These are phyloP conservation scores for Myotis lucifugus DNA, from an alignment of 2,113 vertebrate genomes.

Conservation along the genomic window DNA sequence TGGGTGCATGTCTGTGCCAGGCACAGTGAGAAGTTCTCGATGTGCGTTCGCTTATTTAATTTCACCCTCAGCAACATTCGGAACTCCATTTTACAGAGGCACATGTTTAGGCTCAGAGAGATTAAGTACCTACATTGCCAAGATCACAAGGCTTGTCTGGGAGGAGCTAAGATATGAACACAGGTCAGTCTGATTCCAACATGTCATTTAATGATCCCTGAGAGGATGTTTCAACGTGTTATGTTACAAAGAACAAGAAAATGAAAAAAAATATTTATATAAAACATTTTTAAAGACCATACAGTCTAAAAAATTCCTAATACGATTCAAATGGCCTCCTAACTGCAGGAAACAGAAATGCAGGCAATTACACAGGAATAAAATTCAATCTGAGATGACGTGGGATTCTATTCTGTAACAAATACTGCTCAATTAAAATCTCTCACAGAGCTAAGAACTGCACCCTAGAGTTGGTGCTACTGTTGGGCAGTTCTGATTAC, in stretches of 20 bases:
- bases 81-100: neutral
- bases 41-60: neutral
- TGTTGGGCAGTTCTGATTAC: neutral
- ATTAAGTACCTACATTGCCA: neutral
- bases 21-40: neutral
- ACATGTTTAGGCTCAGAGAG: neutral
- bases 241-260: neutral
- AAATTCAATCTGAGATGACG: neutral
- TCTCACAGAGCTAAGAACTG: neutral
- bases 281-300: neutral
- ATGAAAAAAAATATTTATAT: neutral
- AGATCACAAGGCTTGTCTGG: neutral
- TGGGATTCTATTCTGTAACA: neutral
- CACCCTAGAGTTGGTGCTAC: neutral
- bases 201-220: neutral
- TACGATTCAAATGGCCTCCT: neutral
- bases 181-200: neutral
- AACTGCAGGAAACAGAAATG: constrained; percentile 35
- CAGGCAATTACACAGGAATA: neutral
- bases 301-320: neutral
- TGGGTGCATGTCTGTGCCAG: neutral
- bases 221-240: neutral
- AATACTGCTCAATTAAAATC: neutral
- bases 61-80: neutral
- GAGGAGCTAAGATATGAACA: neutral